Evolutionary conservation across 2,888 invertebrate genomes (phyloP).

Genomic region (Esperia sulphurella): DNA sequence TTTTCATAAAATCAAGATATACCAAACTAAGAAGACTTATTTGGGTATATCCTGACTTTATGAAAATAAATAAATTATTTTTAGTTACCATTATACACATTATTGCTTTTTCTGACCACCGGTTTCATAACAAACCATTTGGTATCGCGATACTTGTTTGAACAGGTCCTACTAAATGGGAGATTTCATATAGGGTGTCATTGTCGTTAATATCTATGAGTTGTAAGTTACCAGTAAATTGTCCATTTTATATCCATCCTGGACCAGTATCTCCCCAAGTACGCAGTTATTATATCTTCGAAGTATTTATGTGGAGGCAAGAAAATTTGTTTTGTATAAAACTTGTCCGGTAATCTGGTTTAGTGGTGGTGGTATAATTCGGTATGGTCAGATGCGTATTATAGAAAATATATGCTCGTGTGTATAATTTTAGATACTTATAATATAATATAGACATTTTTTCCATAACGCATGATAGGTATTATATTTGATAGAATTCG

Average conservation of each 20-base stretch:
- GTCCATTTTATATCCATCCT: slow-evolving; percentile 19
- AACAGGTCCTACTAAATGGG: slow-evolving; percentile 1
- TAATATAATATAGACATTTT: no score
- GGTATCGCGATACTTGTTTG: not conserved
- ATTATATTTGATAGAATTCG: no score
- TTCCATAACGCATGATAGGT: no score
- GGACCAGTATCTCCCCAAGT: slow-evolving; percentile 19
- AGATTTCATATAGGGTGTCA: slow-evolving; percentile 7
- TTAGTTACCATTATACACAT: not conserved
- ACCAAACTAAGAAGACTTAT: no score
- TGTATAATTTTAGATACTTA: no score
- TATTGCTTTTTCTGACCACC: not conserved
- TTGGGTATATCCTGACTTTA: no score
- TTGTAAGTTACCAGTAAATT: slow-evolving; percentile 15
- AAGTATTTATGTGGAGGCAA: slow-evolving; percentile 26
- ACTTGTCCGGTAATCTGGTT: slow-evolving; percentile 11
- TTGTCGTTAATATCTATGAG: slow-evolving; percentile 13
- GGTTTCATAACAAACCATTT: not conserved
- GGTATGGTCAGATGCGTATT: not conserved
- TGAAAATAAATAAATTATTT: no score
- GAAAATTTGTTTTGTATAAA: slow-evolving; percentile 30
- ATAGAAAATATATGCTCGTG: not conserved
- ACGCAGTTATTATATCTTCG: slow-evolving; percentile 20
- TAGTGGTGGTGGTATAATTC: slow-evolving; percentile 2
- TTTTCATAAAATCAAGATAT: no score